These are phyloP conservation scores for Macrobrachium rosenbergii DNA, from an alignment of 1,140 invertebrate species.

Conservation along the genomic window DNA sequence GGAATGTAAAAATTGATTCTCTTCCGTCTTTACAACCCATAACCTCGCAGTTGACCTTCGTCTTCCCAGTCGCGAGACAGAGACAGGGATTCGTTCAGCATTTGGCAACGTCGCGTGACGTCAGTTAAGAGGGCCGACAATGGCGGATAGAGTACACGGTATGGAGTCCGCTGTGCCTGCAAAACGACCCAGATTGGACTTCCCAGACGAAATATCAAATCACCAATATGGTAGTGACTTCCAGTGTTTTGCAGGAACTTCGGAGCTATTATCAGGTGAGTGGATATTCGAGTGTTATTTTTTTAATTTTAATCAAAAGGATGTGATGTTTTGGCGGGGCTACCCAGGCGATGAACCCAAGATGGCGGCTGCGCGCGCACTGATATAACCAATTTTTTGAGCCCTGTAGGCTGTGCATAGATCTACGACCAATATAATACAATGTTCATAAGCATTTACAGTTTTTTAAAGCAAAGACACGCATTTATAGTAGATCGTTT, in stretches of 20 bases:
- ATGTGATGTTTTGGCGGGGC: conserved; percentile 53
- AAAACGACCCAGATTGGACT: conserved; percentile 65
- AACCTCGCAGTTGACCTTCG: conserved; percentile 52
- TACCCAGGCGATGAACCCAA: conserved; percentile 45
- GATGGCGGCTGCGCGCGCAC: conserved; percentile 62
- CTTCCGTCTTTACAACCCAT: neutral
- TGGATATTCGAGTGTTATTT: conserved; percentile 8
- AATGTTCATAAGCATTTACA: neutral
- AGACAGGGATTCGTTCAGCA: conserved; percentile 11
- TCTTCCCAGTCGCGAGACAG: neutral
- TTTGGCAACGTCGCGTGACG: conserved; percentile 60
- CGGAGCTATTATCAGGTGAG: conserved; percentile 62
- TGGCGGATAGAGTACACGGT: conserved; percentile 61
- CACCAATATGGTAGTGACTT: conserved; percentile 58
- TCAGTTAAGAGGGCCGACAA: conserved; percentile 56
- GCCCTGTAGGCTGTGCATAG: neutral
- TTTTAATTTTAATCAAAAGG: conserved; percentile 27
- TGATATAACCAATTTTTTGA: conserved; percentile 36
- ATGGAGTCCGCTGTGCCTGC: conserved; percentile 63
- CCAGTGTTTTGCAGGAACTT: conserved; percentile 63
- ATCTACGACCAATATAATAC: neutral
- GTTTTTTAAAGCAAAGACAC: neutral
- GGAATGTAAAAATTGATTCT: neutral
- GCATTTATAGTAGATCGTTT: neutral
- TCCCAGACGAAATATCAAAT: conserved; percentile 58